phyloP scores from a whole-genome alignment of 2,888 invertebrate genomes.

The Malthinus flaveolus region DNA sequence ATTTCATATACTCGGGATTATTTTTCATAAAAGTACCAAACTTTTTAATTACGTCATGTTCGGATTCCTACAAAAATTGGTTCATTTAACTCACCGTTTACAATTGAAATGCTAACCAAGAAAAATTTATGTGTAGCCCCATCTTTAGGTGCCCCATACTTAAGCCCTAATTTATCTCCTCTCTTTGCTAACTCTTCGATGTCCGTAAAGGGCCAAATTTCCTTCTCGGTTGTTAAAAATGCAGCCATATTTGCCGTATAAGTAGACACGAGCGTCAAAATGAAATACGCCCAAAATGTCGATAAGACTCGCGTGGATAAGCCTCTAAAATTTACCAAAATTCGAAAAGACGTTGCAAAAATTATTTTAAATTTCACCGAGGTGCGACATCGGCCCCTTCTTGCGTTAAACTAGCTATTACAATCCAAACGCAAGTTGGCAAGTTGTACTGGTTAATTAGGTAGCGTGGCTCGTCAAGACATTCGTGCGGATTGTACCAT shows the following conservation, averaged over 20 bases:
- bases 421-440: constrained; percentile 69
- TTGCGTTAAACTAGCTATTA: constrained; percentile 65
- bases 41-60: constrained; percentile 37
- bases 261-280: constrained; percentile 82
- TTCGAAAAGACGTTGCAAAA: neutral
- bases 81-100: neutral
- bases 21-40: constrained; percentile 42
- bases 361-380: constrained; percentile 60
- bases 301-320: constrained; percentile 87
- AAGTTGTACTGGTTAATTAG: constrained; percentile 65
- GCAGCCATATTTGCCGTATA: constrained; percentile 93
- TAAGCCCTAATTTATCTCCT: constrained; percentile 78
- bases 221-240: constrained; percentile 81
- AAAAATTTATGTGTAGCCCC: constrained; percentile 91
- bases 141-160: constrained; percentile 82
- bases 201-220: constrained; percentile 70
- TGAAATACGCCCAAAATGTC: constrained; percentile 90
- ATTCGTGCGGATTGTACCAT: constrained; percentile 67
- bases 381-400: constrained; percentile 67
- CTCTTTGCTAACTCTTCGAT: constrained; percentile 80
- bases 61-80: constrained; percentile 20
- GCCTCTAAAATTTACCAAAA: constrained; percentile 63
- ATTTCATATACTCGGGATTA: constrained; percentile 45
- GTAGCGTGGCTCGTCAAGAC: constrained; percentile 63
- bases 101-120: constrained; percentile 61